Conservation (phyloP, 2,113 vertebrate species). For the Neodontobutis hainanensis region DNA sequence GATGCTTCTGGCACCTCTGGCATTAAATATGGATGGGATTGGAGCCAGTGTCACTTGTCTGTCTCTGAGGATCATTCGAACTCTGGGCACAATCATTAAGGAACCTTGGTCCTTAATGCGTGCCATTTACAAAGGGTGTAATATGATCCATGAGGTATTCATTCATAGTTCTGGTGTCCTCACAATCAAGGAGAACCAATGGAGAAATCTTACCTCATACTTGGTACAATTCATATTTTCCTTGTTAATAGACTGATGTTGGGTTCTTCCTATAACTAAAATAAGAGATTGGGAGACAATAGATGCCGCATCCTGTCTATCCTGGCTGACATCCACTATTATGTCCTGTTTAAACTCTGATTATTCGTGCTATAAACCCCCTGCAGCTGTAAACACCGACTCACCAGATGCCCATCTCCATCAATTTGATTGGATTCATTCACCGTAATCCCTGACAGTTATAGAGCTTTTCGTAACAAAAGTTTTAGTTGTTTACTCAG, state of each 20-base stretch:
- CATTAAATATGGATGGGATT: conserved; percentile 1
- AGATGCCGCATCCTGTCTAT: neutral
- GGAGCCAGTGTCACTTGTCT: neutral
- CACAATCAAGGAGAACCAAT: neutral
- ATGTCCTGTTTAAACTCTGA: neutral
- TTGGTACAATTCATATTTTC: too few relatives aligned
- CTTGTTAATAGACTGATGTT: neutral
- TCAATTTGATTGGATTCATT: neutral
- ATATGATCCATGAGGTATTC: neutral
- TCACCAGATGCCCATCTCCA: neutral
- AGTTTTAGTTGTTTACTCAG: neutral
- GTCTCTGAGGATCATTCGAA: neutral
- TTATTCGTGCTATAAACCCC: neutral
- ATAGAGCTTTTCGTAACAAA: neutral
- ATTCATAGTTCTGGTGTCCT: too few relatives aligned
- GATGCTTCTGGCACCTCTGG: neutral
- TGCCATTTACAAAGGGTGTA: neutral
- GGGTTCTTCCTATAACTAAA: neutral
- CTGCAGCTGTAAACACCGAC: conserved; percentile 1
- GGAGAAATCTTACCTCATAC: neutral
- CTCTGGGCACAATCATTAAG: neutral
- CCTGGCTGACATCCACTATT: neutral
- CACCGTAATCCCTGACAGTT: neutral
- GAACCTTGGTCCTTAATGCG: neutral
- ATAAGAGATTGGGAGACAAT: neutral